These are phyloP conservation scores for Limenitis arthemis DNA, from an alignment of 2,888 invertebrate species.

Conservation along the genomic window DNA sequence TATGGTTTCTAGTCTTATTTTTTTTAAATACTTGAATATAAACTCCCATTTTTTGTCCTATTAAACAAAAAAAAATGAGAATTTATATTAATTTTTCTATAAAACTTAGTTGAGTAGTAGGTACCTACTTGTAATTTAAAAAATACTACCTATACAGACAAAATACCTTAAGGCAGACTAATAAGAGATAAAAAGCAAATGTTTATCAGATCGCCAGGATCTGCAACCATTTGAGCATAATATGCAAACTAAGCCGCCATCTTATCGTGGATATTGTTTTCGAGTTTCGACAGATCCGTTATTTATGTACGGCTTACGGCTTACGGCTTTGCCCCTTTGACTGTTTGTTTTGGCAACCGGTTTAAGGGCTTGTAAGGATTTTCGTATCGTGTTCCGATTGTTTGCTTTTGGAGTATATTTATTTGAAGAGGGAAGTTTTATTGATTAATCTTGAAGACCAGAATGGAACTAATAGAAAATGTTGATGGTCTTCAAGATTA, in stretches of 20 bases:
- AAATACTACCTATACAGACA: too few relatives aligned
- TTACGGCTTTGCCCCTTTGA: slow-evolving; percentile 37
- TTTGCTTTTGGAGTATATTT: slow-evolving; percentile 8
- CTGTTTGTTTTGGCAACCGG: slow-evolving; percentile 36
- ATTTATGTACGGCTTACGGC: slow-evolving; percentile 60
- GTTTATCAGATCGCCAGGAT: slow-evolving; percentile 8
- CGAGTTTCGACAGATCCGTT: slow-evolving; percentile 60
- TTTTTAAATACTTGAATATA: too few relatives aligned
- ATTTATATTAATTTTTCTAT: too few relatives aligned
- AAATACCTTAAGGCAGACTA: not conserved
- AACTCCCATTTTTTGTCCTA: too few relatives aligned
- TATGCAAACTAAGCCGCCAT: slow-evolving; percentile 48
- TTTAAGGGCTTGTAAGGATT: slow-evolving; percentile 40
- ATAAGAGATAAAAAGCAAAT: not conserved
- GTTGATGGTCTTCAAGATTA: too few relatives aligned
- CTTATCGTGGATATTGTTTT: slow-evolving; percentile 61
- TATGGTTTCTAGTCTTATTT: too few relatives aligned
- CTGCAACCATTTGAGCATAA: slow-evolving; percentile 11
- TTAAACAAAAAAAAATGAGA: too few relatives aligned
- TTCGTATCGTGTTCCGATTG: slow-evolving; percentile 23
- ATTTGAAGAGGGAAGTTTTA: not conserved
- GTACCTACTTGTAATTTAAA: too few relatives aligned
- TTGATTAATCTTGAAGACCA: too few relatives aligned
- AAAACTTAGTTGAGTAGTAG: too few relatives aligned
- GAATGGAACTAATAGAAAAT: too few relatives aligned